A percentile compares a stretch with the other conserved stretches of the same genome.
Conservation (phyloP, 2,797 vertebrate species). For the Neosalanx taihuensis region DNA sequence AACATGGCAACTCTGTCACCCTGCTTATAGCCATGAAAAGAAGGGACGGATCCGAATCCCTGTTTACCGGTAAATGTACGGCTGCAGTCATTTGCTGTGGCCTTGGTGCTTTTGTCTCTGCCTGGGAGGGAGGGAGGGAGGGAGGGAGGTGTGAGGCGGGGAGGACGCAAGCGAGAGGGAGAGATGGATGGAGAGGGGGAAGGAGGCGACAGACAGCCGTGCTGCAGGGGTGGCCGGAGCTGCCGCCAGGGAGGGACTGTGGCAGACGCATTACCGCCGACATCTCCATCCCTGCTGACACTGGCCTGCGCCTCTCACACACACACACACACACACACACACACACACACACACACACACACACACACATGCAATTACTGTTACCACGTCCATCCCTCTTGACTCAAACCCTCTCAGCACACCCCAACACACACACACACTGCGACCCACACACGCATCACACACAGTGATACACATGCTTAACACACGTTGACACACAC, state of each 20-base stretch:
- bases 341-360: conserved; percentile 28
- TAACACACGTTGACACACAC: conserved; percentile 13
- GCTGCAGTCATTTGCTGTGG: conserved; percentile 15
- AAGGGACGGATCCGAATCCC: neutral
- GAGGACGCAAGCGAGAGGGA: neutral
- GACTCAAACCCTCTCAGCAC: conserved; percentile 9
- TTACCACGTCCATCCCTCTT: neutral
- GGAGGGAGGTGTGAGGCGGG: conserved; percentile 19
- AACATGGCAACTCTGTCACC: too few relatives aligned
- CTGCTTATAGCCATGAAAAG: too few relatives aligned
- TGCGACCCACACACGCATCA: neutral
- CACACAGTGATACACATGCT: neutral
- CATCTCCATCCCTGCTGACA: conserved; percentile 63
- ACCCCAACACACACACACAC: conserved; percentile 12
- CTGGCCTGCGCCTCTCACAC: neutral
- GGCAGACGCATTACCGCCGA: conserved; percentile 71
- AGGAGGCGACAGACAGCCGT: conserved; percentile 61
- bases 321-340: conserved; percentile 12
- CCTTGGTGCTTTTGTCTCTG: conserved; percentile 49
- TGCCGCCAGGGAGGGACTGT: conserved; percentile 49
- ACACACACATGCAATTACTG: conserved; percentile 11
- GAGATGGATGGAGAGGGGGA: conserved; percentile 60
- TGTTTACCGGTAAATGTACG: conserved; percentile 33
- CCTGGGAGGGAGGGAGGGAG: conserved; percentile 32
- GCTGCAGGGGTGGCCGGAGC: conserved; percentile 52